phyloP scores from a whole-genome alignment of 2,797 vertebrate genomes.

The Tolypeutes matacus region DNA sequence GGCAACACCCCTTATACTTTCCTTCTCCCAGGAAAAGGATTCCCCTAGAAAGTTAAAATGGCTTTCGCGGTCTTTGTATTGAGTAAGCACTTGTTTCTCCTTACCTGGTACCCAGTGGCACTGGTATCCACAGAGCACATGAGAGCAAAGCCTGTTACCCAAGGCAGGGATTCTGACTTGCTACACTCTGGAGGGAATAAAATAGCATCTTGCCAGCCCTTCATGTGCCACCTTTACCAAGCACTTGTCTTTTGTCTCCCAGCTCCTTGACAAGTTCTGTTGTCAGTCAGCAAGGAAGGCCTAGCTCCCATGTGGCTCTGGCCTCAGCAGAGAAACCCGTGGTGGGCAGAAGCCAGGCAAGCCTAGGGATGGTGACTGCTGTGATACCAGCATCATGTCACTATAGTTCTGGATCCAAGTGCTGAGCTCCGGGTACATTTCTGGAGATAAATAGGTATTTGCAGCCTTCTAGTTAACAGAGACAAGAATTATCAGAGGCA shows the following conservation, averaged over 20 bases:
- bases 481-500: background rate
- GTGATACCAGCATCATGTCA: background rate
- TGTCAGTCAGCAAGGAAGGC: constrained; percentile 44
- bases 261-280: constrained; percentile 72
- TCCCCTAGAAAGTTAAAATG: background rate
- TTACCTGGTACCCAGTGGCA: background rate
- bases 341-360: constrained; percentile 14
- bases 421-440: background rate
- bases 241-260: constrained; percentile 65
- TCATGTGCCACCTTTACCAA: constrained; percentile 54
- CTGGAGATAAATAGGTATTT: background rate
- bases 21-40: background rate
- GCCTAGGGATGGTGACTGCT: background rate
- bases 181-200: constrained; percentile 32
- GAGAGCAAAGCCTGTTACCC: background rate
- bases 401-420: rapidly evolving
- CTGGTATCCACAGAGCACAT: background rate
- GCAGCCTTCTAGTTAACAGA: background rate
- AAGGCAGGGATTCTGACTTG: background rate
- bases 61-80: background rate
- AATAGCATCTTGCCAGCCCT: constrained; percentile 43
- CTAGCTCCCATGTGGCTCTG: background rate
- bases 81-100: background rate
- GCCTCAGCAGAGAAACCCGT: constrained; percentile 41
- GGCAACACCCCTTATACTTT: background rate